phyloP scores from a whole-genome alignment of 1,140 invertebrate species.

The Megalopta genalis region DNA sequence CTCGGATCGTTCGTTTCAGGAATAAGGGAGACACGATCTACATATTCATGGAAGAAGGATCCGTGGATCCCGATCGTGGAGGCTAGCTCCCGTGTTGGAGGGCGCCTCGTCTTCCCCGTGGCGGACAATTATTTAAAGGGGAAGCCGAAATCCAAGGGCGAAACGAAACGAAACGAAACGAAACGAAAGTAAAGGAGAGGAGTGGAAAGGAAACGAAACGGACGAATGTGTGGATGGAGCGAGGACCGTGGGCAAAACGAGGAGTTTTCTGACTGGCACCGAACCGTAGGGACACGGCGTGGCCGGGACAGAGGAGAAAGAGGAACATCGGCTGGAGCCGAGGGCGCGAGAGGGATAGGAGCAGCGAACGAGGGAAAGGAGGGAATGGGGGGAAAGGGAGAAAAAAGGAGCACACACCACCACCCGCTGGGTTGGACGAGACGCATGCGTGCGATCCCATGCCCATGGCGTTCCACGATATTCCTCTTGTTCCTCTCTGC shows the following conservation, averaged over 20 bases:
- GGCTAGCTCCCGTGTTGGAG: conserved; percentile 20
- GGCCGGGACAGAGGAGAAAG: conserved; percentile 30
- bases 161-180: conserved; percentile 59
- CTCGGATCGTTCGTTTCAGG: too few relatives aligned
- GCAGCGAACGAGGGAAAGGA: conserved; percentile 44
- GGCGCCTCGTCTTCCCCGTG: conserved; percentile 48
- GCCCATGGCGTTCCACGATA: conserved; percentile 61
- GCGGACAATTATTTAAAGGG: conserved; percentile 73
- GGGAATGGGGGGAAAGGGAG: conserved; percentile 4
- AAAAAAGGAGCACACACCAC: conserved; percentile 63
- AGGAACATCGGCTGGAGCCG: conserved; percentile 14
- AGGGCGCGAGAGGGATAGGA: conserved; percentile 54
- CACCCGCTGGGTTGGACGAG: conserved; percentile 75
- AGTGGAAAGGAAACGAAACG: conserved; percentile 50
- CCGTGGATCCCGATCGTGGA: conserved; percentile 55
- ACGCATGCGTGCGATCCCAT: conserved; percentile 74
- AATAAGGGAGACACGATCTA: conserved; percentile 3
- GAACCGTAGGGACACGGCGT: conserved; percentile 44
- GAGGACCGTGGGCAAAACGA: conserved; percentile 55
- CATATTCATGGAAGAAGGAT: conserved; percentile 41
- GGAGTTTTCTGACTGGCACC: conserved; percentile 62
- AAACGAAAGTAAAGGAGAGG: not conserved
- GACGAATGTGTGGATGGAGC: conserved; percentile 12
- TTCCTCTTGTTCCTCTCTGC: conserved; percentile 16
- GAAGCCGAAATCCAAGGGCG: conserved; percentile 65